phyloP scores from a whole-genome alignment of 2,888 invertebrate genomes.

The Spisula solida region DNA sequence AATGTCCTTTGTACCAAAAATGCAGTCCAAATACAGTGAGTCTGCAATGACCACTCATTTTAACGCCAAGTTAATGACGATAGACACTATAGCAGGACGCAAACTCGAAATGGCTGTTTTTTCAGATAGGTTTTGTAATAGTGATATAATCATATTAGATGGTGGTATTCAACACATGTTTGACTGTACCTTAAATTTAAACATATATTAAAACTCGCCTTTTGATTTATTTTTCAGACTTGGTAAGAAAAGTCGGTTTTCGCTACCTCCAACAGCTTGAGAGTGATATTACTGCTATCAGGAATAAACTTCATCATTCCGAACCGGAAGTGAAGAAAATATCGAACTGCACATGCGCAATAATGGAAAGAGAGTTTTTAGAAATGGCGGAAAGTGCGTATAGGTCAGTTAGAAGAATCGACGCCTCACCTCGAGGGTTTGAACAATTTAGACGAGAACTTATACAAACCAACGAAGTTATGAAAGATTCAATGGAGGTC shows the following conservation, averaged over 20 bases:
- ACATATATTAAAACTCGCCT: too few relatives aligned
- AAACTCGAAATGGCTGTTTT: too few relatives aligned
- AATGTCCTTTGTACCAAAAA: too few relatives aligned
- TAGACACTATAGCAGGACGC: too few relatives aligned
- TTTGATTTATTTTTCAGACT: slow-evolving; percentile 63
- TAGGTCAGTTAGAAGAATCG: slow-evolving; percentile 74
- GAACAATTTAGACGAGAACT: slow-evolving; percentile 78
- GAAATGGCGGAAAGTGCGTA: slow-evolving; percentile 80
- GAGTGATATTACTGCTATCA: slow-evolving; percentile 63
- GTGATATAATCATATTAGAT: too few relatives aligned
- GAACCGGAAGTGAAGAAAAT: slow-evolving; percentile 67
- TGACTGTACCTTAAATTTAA: too few relatives aligned
- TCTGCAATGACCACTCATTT: too few relatives aligned
- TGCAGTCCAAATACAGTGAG: too few relatives aligned
- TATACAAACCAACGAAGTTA: slow-evolving; percentile 76
- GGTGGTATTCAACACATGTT: too few relatives aligned
- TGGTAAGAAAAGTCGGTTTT: slow-evolving; percentile 69
- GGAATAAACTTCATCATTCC: slow-evolving; percentile 62
- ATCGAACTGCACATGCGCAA: slow-evolving; percentile 78
- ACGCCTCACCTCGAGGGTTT: slow-evolving; percentile 74
- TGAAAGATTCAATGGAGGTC: slow-evolving; percentile 76
- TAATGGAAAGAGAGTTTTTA: slow-evolving; percentile 78
- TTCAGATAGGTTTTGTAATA: too few relatives aligned
- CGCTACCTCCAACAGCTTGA: slow-evolving; percentile 72
- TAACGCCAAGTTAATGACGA: too few relatives aligned